phyloP scores from a whole-genome alignment of 2,888 invertebrate genomes.

The Eupithecia insigniata region DNA sequence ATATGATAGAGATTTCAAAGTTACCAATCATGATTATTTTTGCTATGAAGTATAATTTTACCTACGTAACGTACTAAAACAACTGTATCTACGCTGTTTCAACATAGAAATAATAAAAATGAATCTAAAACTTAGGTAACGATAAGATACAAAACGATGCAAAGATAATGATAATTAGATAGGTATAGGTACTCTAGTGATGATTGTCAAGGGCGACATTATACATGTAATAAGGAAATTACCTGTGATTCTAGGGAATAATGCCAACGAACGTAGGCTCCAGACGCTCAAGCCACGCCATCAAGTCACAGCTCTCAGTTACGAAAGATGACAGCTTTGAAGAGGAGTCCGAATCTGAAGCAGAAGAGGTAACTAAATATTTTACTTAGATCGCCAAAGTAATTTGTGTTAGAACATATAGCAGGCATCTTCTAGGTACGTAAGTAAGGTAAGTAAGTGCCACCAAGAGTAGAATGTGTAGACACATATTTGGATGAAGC shows the following conservation, averaged over 20 bases:
- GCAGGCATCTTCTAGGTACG: neutral
- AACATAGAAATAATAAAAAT: neutral
- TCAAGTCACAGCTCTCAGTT: constrained; percentile 74
- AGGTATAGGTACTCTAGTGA: neutral
- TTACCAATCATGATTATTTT: neutral
- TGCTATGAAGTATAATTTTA: neutral
- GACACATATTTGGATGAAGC: too few species aligned
- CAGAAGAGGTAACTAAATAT: constrained; percentile 72
- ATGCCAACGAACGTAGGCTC: constrained; percentile 77
- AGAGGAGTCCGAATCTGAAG: constrained; percentile 82
- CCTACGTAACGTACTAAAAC: neutral
- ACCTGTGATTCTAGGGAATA: constrained; percentile 67
- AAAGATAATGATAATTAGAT: neutral
- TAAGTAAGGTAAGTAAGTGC: neutral
- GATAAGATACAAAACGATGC: neutral
- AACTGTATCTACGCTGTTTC: neutral
- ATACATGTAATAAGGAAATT: neutral
- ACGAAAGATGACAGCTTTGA: constrained; percentile 83
- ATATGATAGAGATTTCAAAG: neutral
- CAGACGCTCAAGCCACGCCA: constrained; percentile 80
- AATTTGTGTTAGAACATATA: neutral
- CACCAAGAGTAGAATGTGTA: too few species aligned
- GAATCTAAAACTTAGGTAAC: neutral
- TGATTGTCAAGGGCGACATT: neutral
- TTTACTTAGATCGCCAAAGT: neutral